Conservation (phyloP, 2,888 invertebrate species). For the Leptinotarsa rubiginosa region DNA sequence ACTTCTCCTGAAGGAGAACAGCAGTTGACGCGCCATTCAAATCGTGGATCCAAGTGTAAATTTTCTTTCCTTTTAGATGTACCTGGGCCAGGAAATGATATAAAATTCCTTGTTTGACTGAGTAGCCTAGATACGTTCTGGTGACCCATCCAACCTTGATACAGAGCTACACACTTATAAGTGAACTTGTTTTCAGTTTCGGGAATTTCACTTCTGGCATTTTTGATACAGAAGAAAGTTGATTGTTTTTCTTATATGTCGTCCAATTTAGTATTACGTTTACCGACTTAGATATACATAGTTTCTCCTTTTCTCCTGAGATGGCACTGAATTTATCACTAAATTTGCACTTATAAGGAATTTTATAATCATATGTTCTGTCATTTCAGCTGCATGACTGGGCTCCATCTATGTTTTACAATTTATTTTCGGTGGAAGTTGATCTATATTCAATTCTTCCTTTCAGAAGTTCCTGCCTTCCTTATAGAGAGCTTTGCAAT, state of each 20-base stretch:
- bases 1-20: constrained; percentile 73
- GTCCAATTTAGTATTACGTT: background rate
- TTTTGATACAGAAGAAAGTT: background rate
- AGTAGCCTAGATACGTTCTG: constrained; percentile 1
- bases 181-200: background rate
- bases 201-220: background rate
- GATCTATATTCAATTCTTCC: constrained; percentile 37
- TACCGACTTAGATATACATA: background rate
- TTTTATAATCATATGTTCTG: constrained; percentile 41
- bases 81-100: constrained; percentile 36
- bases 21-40: constrained; percentile 80
- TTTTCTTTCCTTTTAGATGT: constrained; percentile 41
- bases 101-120: constrained; percentile 41
- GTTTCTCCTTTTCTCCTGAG: background rate
- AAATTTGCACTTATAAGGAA: constrained; percentile 25
- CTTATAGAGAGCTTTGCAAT: constrained; percentile 38
- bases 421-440: constrained; percentile 40
- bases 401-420: constrained; percentile 36
- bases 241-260: constrained; percentile 2
- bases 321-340: background rate
- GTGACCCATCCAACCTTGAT: constrained; percentile 1
- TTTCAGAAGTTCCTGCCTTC: constrained; percentile 44
- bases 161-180: background rate
- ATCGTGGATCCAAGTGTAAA: constrained; percentile 86
- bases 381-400: constrained; percentile 44